Conservation (phyloP, 2,797 vertebrate species). For the Rhinogobio ventralis region DNA sequence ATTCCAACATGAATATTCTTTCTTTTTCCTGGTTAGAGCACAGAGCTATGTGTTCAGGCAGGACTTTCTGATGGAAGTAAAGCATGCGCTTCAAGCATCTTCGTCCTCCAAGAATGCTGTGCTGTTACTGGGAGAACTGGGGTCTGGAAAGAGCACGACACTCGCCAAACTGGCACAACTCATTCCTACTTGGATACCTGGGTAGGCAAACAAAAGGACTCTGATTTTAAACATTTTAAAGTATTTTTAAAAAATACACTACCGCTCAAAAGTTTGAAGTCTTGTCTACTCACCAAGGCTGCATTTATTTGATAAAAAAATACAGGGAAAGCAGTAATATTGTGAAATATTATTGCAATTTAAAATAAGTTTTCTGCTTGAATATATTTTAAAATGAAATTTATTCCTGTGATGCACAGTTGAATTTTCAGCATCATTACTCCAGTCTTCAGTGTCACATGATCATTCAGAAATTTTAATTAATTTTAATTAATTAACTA, state of each 20-base stretch:
- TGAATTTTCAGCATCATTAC: not conserved
- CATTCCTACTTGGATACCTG: slow-evolving; percentile 68
- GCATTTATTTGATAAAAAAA: not conserved
- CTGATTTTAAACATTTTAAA: not conserved
- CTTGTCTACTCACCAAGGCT: not conserved
- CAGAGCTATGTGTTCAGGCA: slow-evolving; percentile 64
- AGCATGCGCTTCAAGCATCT: slow-evolving; percentile 58
- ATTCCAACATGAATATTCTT: not conserved
- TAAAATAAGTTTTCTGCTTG: not conserved
- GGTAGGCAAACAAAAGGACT: slow-evolving; percentile 70
- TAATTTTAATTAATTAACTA: no score
- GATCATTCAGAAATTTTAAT: not conserved
- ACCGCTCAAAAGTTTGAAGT: not conserved
- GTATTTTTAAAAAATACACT: not conserved
- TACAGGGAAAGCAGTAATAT: not conserved
- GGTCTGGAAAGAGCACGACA: slow-evolving; percentile 74
- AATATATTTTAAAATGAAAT: not conserved
- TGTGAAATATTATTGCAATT: not conserved
- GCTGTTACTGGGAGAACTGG: slow-evolving; percentile 71
- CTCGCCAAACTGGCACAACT: slow-evolving; percentile 70
- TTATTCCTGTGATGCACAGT: not conserved
- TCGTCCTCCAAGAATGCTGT: slow-evolving; percentile 54
- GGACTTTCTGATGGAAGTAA: slow-evolving; percentile 66
- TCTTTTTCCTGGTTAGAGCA: slow-evolving; percentile 57
- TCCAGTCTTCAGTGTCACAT: not conserved